phyloP scores from a whole-genome alignment of 23 tunicate genomes.

The Ciona savignyi region DNA sequence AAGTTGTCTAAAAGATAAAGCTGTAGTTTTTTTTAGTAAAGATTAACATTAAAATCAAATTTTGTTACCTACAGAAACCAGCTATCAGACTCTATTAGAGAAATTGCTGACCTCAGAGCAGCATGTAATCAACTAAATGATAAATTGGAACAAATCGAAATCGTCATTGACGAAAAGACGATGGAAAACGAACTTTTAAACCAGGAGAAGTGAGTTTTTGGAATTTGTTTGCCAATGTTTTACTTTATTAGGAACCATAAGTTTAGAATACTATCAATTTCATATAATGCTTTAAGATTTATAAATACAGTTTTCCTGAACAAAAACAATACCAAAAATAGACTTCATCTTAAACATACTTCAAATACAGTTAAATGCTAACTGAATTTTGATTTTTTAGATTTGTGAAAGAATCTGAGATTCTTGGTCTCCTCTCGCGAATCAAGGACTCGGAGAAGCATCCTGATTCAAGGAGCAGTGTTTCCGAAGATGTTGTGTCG shows the following conservation, averaged over 20 bases:
- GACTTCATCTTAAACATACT: too few relatives aligned
- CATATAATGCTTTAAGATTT: neutral
- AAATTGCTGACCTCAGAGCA: constrained; percentile 17
- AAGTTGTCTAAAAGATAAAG: too few relatives aligned
- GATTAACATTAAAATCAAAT: too few relatives aligned
- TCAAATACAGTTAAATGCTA: neutral
- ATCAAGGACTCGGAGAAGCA: constrained; percentile 3
- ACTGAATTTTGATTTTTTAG: constrained; percentile 20
- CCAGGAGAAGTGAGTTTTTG: constrained; percentile 36
- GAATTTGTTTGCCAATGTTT: too few relatives aligned
- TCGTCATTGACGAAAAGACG: neutral
- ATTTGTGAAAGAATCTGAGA: constrained; percentile 38
- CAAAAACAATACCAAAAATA: too few relatives aligned
- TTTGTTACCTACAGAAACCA: constrained; percentile 28
- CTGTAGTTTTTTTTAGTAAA: too few relatives aligned
- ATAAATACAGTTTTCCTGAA: neutral
- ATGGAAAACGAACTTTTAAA: constrained; percentile 17
- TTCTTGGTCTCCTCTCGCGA: constrained; percentile 32
- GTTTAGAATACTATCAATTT: neutral
- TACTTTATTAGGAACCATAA: too few relatives aligned
- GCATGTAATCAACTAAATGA: constrained; percentile 7
- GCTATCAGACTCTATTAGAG: constrained; percentile 22
- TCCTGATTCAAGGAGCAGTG: too few relatives aligned
- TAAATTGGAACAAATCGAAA: constrained; percentile 11
- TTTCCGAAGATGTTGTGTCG: neutral